Percentiles rank a stretch among this genome's conserved stretches.
Conservation (phyloP, 2,797 vertebrate genomes). For the Gambelia wislizenii region DNA sequence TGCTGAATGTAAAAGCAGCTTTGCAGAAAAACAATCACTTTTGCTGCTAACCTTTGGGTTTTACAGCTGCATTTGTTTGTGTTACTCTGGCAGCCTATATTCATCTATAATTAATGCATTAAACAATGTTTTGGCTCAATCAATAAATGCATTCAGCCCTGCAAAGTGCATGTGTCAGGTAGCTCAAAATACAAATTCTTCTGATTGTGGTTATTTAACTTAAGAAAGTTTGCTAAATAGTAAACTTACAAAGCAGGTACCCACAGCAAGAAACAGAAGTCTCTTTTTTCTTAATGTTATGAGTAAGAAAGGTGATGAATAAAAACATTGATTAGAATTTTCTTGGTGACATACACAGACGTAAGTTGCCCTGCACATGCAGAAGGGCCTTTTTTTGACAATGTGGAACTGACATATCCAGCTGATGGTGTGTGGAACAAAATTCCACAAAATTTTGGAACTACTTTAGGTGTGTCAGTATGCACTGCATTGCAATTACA, state of each 20-base stretch:
- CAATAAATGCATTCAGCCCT: neutral
- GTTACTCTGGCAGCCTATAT: neutral
- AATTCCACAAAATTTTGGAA: no score
- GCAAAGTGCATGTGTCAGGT: neutral
- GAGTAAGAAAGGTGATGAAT: neutral
- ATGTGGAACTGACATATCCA: no score
- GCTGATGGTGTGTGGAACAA: no score
- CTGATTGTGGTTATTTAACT: neutral
- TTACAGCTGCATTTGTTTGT: neutral
- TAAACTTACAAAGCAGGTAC: neutral
- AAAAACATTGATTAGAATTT: no score
- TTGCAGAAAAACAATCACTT: neutral
- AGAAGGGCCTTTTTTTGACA: no score
- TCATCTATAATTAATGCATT: neutral
- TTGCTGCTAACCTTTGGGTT: neutral
- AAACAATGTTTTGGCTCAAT: neutral
- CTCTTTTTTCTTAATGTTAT: neutral
- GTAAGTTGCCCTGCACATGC: no score
- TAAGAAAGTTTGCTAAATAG: neutral
- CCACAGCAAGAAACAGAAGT: neutral
- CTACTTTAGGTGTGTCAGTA: no score
- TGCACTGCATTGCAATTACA: no score
- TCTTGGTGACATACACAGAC: no score
- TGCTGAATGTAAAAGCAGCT: neutral
- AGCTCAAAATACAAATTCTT: neutral